Conservation (phyloP, 1,140 invertebrate species). For the Drosophila watanabei region DNA sequence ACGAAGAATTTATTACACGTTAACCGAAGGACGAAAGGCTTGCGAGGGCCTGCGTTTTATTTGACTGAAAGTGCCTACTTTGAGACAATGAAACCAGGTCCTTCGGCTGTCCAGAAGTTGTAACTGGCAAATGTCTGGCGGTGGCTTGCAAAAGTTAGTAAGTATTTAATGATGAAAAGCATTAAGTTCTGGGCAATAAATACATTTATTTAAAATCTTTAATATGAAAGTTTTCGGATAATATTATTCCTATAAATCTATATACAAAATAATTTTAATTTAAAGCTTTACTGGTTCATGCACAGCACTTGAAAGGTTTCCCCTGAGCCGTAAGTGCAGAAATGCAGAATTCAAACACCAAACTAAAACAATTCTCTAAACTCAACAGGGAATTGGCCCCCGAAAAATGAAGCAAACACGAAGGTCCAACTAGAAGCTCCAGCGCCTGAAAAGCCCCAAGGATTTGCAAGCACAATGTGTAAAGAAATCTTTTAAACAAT, state of each 20-base stretch:
- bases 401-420: slow-evolving; percentile 22
- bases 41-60: slow-evolving; percentile 2
- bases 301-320: slow-evolving; percentile 1
- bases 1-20: slow-evolving; percentile 72
- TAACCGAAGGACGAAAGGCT: slow-evolving; percentile 39
- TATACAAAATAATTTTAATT: not conserved
- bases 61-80: slow-evolving; percentile 39
- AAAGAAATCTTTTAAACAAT: slow-evolving; percentile 76
- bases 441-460: slow-evolving; percentile 44
- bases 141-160: slow-evolving; percentile 30
- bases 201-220: not conserved
- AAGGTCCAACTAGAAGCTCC: slow-evolving; percentile 1
- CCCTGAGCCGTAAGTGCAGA: slow-evolving; percentile 1
- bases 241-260: not conserved
- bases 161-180: slow-evolving; percentile 45
- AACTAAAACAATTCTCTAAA: slow-evolving; percentile 73
- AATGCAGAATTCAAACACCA: slow-evolving; percentile 61
- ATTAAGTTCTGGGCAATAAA: not conserved
- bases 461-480: slow-evolving; percentile 60
- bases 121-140: slow-evolving; percentile 50
- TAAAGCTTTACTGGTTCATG: not conserved
- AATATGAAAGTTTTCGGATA: not conserved
- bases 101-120: slow-evolving; percentile 26
- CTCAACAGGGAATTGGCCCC: slow-evolving; percentile 35
- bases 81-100: slow-evolving; percentile 30